These are phyloP conservation scores for Charaxes varanes DNA, from an alignment of 1,140 invertebrate species.

Conservation along the genomic window DNA sequence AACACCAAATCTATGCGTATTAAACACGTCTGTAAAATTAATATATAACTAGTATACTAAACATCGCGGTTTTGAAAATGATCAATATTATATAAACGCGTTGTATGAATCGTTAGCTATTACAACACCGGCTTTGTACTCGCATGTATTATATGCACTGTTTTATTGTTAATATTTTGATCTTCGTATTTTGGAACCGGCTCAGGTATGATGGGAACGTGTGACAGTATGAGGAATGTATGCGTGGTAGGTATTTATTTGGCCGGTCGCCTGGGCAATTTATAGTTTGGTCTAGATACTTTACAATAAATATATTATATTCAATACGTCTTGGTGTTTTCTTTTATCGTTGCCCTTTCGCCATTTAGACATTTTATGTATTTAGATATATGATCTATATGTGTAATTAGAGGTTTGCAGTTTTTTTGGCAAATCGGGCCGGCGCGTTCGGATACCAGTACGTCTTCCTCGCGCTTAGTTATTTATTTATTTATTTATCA, in stretches of 20 bases:
- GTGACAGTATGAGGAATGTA: conserved; percentile 31
- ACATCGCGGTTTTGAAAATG: conserved; percentile 1
- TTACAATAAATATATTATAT: conserved; percentile 56
- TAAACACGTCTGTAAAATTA: conserved; percentile 6
- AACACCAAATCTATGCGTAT: conserved; percentile 50
- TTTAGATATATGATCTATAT: no score
- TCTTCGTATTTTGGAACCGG: conserved; percentile 49
- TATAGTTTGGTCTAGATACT: conserved; percentile 56
- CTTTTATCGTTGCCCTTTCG: no score
- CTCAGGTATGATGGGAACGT: conserved; percentile 40
- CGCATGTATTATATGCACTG: conserved; percentile 54
- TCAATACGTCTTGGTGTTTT: no score
- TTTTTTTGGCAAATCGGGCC: no score
- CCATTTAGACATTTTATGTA: no score
- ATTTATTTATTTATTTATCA: no score
- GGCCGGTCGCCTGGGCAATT: conserved; percentile 48
- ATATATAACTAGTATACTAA: no score
- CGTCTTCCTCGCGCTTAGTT: no score
- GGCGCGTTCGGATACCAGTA: no score
- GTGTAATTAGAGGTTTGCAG: no score
- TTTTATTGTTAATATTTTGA: conserved; percentile 53
- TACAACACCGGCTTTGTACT: conserved; percentile 24
- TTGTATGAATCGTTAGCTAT: not conserved
- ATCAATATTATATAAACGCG: not conserved
- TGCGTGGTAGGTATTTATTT: conserved; percentile 36